Percentiles rank a stretch among this genome's conserved stretches.
phyloP scores from a whole-genome alignment of 1,140 invertebrate genomes.

The Ylistrum balloti region DNA sequence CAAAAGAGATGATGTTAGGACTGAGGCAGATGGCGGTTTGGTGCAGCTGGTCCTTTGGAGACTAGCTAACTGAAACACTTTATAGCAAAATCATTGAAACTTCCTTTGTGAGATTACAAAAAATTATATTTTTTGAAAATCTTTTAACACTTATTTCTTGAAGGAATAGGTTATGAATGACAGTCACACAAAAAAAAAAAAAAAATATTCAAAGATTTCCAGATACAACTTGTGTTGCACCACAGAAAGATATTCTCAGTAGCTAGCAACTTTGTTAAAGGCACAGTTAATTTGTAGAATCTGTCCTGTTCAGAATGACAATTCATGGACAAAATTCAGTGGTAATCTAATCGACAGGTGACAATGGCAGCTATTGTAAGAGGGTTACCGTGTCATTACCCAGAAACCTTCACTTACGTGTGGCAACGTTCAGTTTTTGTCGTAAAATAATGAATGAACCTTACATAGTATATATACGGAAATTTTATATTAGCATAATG shows the following conservation, averaged over 20 bases:
- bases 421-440: slow-evolving; percentile 20
- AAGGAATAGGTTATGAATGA: too few relatives aligned
- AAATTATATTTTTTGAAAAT: too few relatives aligned
- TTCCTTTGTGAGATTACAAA: not conserved
- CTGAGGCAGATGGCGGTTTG: not conserved
- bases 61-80: not conserved
- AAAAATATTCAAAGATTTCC: too few relatives aligned
- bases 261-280: not conserved
- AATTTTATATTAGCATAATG: not conserved
- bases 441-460: slow-evolving; percentile 11
- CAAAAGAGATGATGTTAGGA: not conserved
- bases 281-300: slow-evolving; percentile 18
- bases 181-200: too few relatives aligned
- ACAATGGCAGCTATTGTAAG: slow-evolving; percentile 6
- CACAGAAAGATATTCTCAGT: not conserved
- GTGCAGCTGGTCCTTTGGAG: not conserved
- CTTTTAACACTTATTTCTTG: too few relatives aligned
- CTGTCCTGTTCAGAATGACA: slow-evolving; percentile 26
- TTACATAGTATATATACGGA: not conserved
- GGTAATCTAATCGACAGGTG: slow-evolving; percentile 14
- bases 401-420: slow-evolving; percentile 32
- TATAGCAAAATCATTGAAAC: not conserved
- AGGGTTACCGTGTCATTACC: slow-evolving; percentile 29
- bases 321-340: slow-evolving; percentile 1
- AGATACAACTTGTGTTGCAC: too few relatives aligned